A percentile compares a stretch with the other conserved stretches of the same genome.
Evolutionary conservation across 2,113 vertebrate species (phyloP).

Genomic region (Microcebus lehilahytsara): DNA sequence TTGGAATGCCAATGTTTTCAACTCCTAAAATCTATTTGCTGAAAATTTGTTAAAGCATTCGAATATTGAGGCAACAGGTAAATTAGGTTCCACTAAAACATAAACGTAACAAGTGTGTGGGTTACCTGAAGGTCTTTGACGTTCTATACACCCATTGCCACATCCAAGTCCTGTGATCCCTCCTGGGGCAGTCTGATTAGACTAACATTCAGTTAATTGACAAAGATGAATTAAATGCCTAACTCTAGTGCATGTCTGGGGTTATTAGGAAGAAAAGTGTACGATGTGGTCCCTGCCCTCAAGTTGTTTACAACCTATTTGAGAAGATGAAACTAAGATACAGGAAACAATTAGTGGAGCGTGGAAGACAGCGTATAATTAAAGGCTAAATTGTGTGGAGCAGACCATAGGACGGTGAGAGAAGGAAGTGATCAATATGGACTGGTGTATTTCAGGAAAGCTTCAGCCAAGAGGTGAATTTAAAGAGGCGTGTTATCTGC

Average conservation of each 20-base stretch:
- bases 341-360: conserved; percentile 37
- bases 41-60: neutral
- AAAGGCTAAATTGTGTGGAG: conserved; percentile 53
- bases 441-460: neutral
- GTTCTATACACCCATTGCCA: neutral
- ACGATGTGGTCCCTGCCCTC: neutral
- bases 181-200: neutral
- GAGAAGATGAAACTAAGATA: conserved; percentile 56
- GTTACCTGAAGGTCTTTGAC: neutral
- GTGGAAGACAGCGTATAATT: conserved; percentile 29
- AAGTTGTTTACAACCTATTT: conserved; percentile 38
- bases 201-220: neutral
- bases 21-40: neutral
- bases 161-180: neutral
- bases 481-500: neutral
- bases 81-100: neutral
- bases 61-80: neutral
- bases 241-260: neutral
- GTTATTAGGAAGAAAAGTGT: conserved; percentile 10
- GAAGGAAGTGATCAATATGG: neutral
- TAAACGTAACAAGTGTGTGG: neutral
- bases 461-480: neutral
- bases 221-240: neutral
- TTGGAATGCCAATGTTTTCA: neutral
- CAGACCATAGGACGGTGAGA: neutral